Percentiles rank a stretch among this genome's conserved stretches.
Conservation (phyloP, 1,140 invertebrate species). For the Drosophila watanabei region DNA sequence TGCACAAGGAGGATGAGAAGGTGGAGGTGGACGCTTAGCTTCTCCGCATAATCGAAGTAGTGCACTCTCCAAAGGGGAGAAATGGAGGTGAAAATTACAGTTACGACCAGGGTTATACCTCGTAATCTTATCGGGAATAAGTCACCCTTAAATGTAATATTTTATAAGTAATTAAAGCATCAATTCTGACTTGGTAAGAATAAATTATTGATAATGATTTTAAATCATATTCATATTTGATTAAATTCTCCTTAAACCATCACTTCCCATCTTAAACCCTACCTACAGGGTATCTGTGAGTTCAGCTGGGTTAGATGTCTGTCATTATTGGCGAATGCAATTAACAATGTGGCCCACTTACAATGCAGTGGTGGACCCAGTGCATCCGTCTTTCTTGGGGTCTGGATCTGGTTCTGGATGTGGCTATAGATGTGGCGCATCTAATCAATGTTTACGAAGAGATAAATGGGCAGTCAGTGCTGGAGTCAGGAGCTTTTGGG, state of each 20-base stretch:
- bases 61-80: conserved; percentile 5
- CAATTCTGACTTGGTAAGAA: not conserved
- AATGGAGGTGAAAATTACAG: not conserved
- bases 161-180: not conserved
- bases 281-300: conserved; percentile 7
- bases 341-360: conserved; percentile 45
- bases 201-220: not conserved
- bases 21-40: conserved; percentile 22
- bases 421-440: conserved; percentile 26
- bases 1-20: not conserved
- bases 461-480: conserved; percentile 60
- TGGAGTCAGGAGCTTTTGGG: not conserved
- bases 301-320: conserved; percentile 15
- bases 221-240: not conserved
- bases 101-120: not conserved
- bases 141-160: not conserved
- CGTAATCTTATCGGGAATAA: too few species aligned
- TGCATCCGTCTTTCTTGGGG: conserved; percentile 21
- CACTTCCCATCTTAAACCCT: too few species aligned
- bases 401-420: conserved; percentile 9
- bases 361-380: conserved; percentile 5
- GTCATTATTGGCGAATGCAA: conserved; percentile 38
- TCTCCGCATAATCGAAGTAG: conserved; percentile 59
- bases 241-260: not conserved
- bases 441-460: conserved; percentile 65